These are phyloP conservation scores for Seriola aureovittata DNA, from an alignment of 2,113 vertebrate genomes.

Conservation along the genomic window DNA sequence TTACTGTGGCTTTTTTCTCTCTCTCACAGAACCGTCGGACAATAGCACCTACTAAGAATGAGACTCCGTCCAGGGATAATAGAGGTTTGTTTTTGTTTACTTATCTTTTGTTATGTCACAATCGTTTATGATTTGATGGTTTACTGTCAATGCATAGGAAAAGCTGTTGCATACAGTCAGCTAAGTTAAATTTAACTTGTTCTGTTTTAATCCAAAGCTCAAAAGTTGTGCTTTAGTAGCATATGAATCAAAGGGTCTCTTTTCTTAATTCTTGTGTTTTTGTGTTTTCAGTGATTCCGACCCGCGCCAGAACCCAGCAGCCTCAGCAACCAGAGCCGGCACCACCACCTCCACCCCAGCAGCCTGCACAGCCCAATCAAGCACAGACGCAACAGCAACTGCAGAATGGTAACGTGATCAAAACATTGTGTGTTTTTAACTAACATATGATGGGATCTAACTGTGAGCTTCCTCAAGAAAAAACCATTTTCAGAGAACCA, in stretches of 20 bases:
- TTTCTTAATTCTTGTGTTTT: background rate
- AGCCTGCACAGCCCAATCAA: slow-evolving; percentile 75
- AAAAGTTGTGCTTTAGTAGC: background rate
- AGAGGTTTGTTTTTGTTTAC: slow-evolving; percentile 87
- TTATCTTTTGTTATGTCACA: background rate
- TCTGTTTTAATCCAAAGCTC: background rate
- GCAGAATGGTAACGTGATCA: slow-evolving; percentile 90
- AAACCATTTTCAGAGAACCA: background rate
- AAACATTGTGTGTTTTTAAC: background rate
- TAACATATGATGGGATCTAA: background rate
- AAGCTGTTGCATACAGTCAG: too few species aligned
- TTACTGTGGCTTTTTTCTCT: slow-evolving; percentile 7
- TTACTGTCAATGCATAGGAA: too few species aligned
- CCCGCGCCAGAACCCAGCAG: slow-evolving; percentile 90
- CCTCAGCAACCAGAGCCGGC: slow-evolving; percentile 90
- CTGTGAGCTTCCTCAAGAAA: background rate
- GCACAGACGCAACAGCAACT: slow-evolving; percentile 89
- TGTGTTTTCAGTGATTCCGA: slow-evolving; percentile 87
- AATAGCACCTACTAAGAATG: slow-evolving; percentile 89
- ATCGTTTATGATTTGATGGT: background rate
- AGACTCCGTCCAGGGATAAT: slow-evolving; percentile 91
- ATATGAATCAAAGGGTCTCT: background rate
- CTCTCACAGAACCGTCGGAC: slow-evolving; percentile 90
- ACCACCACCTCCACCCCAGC: slow-evolving; percentile 84
- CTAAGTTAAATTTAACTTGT: too few species aligned